A percentile compares a stretch with the other conserved stretches of the same genome.
Evolutionary conservation across 92 coral and sea anemone genomes (phyloP).

Genomic region (Epizoanthus illoricatus): DNA sequence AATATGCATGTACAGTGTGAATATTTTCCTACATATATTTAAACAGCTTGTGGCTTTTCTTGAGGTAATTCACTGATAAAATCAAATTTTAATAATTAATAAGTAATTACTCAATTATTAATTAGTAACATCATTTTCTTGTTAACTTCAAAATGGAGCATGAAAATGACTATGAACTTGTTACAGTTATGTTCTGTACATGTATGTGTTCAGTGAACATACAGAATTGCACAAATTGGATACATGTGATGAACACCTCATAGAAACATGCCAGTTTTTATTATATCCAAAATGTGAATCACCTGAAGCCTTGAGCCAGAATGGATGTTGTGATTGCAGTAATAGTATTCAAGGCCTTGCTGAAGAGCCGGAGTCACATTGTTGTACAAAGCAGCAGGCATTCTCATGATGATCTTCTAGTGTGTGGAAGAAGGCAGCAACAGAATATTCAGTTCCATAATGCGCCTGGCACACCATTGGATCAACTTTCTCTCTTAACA

Average conservation of each 20-base stretch:
- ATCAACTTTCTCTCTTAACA: slow-evolving; percentile 22
- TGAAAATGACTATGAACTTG: not conserved
- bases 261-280: too few relatives aligned
- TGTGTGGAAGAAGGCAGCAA: not conserved
- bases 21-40: too few relatives aligned
- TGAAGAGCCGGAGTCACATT: slow-evolving; percentile 1
- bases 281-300: too few relatives aligned
- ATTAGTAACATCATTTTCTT: slow-evolving; percentile 4
- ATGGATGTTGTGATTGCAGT: slow-evolving; percentile 24
- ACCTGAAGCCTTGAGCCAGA: not conserved
- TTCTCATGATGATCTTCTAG: slow-evolving; percentile 24
- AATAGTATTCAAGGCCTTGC: not conserved
- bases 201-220: not conserved
- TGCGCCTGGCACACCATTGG: slow-evolving; percentile 28
- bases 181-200: not conserved
- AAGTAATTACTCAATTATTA: not conserved
- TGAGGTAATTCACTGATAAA: too few relatives aligned
- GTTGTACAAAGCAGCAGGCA: not conserved
- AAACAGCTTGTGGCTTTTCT: too few relatives aligned
- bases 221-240: not conserved
- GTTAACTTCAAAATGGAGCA: slow-evolving; percentile 13
- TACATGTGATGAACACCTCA: not conserved
- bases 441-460: not conserved
- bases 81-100: slow-evolving; percentile 11
- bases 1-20: too few relatives aligned